phyloP scores from a whole-genome alignment of 2,888 invertebrate genomes.

The Cheilosia impressa region DNA sequence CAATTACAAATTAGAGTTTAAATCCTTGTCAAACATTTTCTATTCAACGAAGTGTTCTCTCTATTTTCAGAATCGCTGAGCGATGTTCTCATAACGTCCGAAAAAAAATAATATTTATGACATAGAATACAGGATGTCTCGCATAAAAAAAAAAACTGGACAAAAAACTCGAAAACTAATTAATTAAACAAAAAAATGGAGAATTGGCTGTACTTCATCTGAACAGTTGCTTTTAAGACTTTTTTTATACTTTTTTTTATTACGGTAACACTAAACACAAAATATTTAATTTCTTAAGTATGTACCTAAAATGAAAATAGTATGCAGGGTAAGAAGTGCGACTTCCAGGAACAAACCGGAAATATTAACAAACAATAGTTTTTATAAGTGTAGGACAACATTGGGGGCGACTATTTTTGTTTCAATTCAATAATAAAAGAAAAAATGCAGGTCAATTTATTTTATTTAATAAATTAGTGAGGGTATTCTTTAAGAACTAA shows the following conservation, averaged over 20 bases:
- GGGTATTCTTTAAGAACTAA: neutral
- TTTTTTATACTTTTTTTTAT: conserved; percentile 64
- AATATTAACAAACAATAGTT: neutral
- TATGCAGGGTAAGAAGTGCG: conserved; percentile 11
- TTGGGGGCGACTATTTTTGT: neutral
- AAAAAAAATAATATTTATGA: conserved; percentile 34
- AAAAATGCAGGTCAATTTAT: no score
- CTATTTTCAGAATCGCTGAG: conserved; percentile 68
- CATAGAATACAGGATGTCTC: conserved; percentile 44
- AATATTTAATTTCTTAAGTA: conserved; percentile 53
- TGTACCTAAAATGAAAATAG: conserved; percentile 34
- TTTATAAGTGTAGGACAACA: neutral
- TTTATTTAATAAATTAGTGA: no score
- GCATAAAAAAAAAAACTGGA: conserved; percentile 42
- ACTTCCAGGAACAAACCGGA: neutral
- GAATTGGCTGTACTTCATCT: conserved; percentile 59
- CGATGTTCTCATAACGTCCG: conserved; percentile 58
- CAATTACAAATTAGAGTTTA: neutral
- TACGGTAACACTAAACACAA: conserved; percentile 55
- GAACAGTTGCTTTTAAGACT: conserved; percentile 57
- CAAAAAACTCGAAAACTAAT: neutral
- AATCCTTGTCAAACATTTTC: neutral
- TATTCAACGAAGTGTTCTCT: neutral
- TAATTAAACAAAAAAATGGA: conserved; percentile 1
- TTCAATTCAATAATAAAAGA: no score